These are phyloP conservation scores for Drosophila pandora DNA, from an alignment of 1,140 invertebrate species.

Conservation along the genomic window DNA sequence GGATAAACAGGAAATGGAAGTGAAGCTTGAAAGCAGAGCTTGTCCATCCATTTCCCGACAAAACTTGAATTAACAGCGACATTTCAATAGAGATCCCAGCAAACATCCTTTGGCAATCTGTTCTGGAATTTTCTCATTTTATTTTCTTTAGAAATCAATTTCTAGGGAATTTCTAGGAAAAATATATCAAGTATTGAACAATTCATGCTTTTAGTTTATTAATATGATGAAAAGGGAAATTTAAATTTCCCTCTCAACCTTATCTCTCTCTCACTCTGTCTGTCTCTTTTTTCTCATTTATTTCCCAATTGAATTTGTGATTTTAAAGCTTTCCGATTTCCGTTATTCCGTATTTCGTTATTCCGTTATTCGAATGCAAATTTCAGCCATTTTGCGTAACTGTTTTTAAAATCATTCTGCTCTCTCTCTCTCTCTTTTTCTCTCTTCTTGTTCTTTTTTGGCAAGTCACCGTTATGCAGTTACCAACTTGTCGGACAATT, in stretches of 20 bases:
- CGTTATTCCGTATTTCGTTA: conserved; percentile 8
- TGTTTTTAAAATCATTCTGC: background rate
- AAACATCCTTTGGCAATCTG: background rate
- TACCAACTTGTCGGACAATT: conserved; percentile 30
- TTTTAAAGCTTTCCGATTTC: background rate
- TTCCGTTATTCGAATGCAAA: conserved; percentile 4
- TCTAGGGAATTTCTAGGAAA: too few species aligned
- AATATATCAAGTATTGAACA: too few species aligned
- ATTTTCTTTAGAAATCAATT: background rate
- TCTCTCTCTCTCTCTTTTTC: background rate
- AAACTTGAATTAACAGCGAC: background rate
- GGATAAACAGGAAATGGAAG: conserved; percentile 4
- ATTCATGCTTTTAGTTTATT: too few species aligned
- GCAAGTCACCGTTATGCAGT: conserved; percentile 19
- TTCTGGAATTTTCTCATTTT: background rate
- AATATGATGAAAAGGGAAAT: too few species aligned
- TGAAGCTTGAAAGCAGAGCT: background rate
- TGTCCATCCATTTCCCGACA: background rate
- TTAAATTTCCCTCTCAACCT: too few species aligned
- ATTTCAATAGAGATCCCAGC: conserved; percentile 8
- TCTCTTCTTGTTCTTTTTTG: conserved; percentile 4
- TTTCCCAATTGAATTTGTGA: too few species aligned
- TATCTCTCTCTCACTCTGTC: too few species aligned
- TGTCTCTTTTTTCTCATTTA: too few species aligned
- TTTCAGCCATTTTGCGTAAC: conserved; percentile 1